Conservation (phyloP, 2,797 vertebrate species). For the Netta rufina region DNA sequence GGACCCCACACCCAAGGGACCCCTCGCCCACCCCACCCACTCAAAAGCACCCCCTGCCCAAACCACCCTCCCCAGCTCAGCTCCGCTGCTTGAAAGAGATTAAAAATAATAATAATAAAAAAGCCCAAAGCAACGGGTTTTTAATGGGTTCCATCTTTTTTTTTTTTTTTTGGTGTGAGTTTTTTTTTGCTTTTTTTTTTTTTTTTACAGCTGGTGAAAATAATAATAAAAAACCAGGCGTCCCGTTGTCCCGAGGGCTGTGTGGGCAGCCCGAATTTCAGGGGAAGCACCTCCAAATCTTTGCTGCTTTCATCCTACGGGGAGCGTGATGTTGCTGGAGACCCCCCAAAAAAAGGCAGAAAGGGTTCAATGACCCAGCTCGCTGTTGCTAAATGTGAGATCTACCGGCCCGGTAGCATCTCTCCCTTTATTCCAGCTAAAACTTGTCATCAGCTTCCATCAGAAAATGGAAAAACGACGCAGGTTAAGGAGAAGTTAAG, state of each 20-base stretch:
- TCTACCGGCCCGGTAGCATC: slow-evolving; percentile 3
- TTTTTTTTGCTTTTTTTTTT: neutral
- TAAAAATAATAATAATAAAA: too few relatives aligned
- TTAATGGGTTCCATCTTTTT: too few relatives aligned
- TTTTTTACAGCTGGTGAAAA: neutral
- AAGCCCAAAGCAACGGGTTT: too few relatives aligned
- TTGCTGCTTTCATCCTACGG: accelerated
- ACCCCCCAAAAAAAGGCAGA: neutral
- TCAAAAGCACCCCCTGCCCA: too few relatives aligned
- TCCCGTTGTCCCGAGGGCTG: neutral
- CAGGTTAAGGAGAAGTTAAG: slow-evolving; percentile 58
- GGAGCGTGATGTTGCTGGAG: accelerated
- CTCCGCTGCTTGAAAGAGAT: too few relatives aligned
- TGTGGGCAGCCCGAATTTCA: accelerated
- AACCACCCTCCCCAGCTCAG: too few relatives aligned
- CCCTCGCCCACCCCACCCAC: too few relatives aligned
- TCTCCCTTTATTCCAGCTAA: slow-evolving; percentile 55
- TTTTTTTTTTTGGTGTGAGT: too few relatives aligned
- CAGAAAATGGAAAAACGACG: slow-evolving; percentile 32
- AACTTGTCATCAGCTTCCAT: slow-evolving; percentile 7
- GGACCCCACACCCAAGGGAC: too few relatives aligned
- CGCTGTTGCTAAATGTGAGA: neutral
- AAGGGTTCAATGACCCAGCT: neutral
- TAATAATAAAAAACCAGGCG: neutral
- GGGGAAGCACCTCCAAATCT: neutral